phyloP scores from a whole-genome alignment of 1,140 invertebrate species.

The Eupristina koningsbergeri region DNA sequence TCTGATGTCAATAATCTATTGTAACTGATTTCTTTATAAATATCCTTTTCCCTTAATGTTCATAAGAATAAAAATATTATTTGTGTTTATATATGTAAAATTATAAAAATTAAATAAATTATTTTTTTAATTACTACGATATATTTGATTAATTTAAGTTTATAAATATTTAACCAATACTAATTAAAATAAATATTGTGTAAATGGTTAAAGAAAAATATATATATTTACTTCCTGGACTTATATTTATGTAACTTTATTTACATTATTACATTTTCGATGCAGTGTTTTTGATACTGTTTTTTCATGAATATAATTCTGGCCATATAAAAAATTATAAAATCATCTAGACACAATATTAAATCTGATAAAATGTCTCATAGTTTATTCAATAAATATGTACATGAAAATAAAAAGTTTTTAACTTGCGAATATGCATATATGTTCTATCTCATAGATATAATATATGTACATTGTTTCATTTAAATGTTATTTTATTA shows the following conservation, averaged over 20 bases:
- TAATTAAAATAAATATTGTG: background rate
- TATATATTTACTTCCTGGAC: constrained; percentile 30
- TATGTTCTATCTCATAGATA: constrained; percentile 17
- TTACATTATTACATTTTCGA: constrained; percentile 54
- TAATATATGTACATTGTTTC: constrained; percentile 27
- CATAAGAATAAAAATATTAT: background rate
- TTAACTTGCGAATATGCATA: constrained; percentile 26
- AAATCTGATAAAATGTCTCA: constrained; percentile 26
- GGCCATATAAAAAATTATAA: constrained; percentile 53
- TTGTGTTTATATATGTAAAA: background rate
- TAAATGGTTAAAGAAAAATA: constrained; percentile 23
- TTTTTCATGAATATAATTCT: constrained; percentile 43
- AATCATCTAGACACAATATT: constrained; percentile 50
- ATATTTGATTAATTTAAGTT: no score
- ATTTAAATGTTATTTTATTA: constrained; percentile 42
- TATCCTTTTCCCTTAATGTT: background rate
- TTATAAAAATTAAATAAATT: background rate
- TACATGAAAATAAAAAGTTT: constrained; percentile 49
- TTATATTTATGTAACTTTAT: constrained; percentile 51
- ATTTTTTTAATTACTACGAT: no score
- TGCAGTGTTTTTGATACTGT: background rate
- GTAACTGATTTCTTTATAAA: constrained; percentile 32
- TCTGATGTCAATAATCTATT: background rate
- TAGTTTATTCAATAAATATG: constrained; percentile 41
- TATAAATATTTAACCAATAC: background rate